phyloP scores from a whole-genome alignment of 2,113 vertebrate genomes.

The Apeltes quadracus region DNA sequence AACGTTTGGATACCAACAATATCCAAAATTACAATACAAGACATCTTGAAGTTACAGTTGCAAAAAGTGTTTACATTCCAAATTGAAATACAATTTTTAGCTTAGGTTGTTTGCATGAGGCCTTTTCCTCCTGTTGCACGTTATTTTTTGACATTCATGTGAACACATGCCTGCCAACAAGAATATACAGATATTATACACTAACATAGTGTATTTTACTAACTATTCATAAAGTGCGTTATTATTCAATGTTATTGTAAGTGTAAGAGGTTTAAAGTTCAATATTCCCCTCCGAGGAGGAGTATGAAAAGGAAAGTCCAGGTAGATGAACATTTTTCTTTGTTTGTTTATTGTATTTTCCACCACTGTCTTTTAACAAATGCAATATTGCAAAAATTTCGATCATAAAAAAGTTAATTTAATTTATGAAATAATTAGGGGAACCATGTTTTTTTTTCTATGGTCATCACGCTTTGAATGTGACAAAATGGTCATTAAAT shows the following conservation, averaged over 20 bases:
- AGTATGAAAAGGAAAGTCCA: not conserved
- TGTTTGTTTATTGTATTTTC: not conserved
- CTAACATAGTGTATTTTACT: not conserved
- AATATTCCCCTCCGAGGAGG: not conserved
- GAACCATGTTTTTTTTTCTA: not conserved
- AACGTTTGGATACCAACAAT: not conserved
- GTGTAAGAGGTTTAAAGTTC: not conserved
- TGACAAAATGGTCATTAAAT: not conserved
- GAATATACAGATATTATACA: not conserved
- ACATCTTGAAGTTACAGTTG: not conserved
- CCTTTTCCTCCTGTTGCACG: not conserved
- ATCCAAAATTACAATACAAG: not conserved
- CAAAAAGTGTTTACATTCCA: not conserved
- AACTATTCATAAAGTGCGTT: too few species aligned
- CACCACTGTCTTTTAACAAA: not conserved
- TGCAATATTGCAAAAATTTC: not conserved
- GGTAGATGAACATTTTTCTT: not conserved
- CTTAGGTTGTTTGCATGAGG: not conserved
- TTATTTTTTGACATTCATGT: not conserved
- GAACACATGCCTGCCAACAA: too few species aligned
- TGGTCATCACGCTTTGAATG: not conserved
- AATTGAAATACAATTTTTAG: not conserved
- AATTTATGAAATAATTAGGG: not conserved
- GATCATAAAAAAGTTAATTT: too few species aligned
- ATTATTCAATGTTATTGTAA: not conserved